A percentile compares a stretch with the other conserved stretches of the same genome.
Evolutionary conservation across 2,113 vertebrate genomes (phyloP).

Genomic region (Chionomys nivalis): DNA sequence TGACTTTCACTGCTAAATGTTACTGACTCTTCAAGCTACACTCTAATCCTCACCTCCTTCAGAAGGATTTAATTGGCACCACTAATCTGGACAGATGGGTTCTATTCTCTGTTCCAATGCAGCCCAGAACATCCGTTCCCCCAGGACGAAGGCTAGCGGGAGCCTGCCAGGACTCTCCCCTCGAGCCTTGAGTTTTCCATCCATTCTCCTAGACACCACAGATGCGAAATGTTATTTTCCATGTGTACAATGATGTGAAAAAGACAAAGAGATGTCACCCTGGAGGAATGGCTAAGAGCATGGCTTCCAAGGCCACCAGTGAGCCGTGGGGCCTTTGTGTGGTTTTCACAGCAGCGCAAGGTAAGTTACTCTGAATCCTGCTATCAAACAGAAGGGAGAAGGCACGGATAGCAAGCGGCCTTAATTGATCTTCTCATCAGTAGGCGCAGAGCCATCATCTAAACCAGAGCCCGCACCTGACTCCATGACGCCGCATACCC

Average conservation of each 20-base stretch:
- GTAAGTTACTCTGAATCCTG: not conserved
- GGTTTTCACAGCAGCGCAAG: not conserved
- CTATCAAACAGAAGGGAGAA: not conserved
- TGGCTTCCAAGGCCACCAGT: not conserved
- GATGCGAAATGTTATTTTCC: not conserved
- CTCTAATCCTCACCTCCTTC: not conserved
- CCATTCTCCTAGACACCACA: not conserved
- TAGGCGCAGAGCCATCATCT: not conserved
- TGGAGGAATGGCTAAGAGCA: not conserved
- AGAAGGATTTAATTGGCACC: not conserved
- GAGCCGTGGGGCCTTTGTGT: not conserved
- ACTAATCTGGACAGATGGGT: not conserved
- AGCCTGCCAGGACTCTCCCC: not conserved
- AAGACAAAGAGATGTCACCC: not conserved
- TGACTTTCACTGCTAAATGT: not conserved
- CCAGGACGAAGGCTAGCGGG: not conserved
- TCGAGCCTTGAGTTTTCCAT: not conserved
- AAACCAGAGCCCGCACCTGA: not conserved
- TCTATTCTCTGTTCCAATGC: not conserved
- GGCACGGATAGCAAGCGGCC: not conserved
- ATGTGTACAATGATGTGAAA: not conserved
- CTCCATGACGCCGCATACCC: not conserved
- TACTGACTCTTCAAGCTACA: not conserved
- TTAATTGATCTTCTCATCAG: not conserved
- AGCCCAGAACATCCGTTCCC: not conserved